Evolutionary conservation across 2,797 vertebrate species (phyloP).

Genomic region (Helarctos malayanus): DNA sequence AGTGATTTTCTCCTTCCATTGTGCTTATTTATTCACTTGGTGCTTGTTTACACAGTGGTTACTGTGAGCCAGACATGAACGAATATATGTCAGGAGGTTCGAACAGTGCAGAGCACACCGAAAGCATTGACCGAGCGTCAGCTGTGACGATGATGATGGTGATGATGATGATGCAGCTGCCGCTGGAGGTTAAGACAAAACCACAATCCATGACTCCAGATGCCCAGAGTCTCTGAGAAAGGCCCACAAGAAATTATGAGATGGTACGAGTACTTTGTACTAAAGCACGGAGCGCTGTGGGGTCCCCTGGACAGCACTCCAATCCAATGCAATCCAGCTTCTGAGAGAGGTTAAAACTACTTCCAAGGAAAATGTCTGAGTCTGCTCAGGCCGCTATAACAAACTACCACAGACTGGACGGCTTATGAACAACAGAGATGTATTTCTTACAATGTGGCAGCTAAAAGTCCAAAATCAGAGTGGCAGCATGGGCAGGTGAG

Average conservation of each 20-base stretch:
- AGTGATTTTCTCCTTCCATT: neutral
- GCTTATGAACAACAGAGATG: neutral
- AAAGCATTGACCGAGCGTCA: neutral
- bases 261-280: neutral
- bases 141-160: accelerated
- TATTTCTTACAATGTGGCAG: neutral
- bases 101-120: neutral
- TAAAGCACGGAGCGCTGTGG: neutral
- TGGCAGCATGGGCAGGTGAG: neutral
- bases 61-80: neutral
- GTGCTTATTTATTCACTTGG: neutral
- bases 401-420: neutral
- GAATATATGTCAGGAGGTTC: neutral
- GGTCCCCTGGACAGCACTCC: neutral
- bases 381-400: neutral
- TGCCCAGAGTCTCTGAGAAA: neutral
- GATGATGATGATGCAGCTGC: neutral
- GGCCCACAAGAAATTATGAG: neutral
- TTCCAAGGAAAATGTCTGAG: neutral
- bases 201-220: neutral
- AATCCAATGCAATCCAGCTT: neutral
- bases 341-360: neutral
- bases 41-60: neutral
- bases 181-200: neutral
- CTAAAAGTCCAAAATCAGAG: neutral